phyloP scores from a whole-genome alignment of 2,113 vertebrate species.

The Struthio camelus region DNA sequence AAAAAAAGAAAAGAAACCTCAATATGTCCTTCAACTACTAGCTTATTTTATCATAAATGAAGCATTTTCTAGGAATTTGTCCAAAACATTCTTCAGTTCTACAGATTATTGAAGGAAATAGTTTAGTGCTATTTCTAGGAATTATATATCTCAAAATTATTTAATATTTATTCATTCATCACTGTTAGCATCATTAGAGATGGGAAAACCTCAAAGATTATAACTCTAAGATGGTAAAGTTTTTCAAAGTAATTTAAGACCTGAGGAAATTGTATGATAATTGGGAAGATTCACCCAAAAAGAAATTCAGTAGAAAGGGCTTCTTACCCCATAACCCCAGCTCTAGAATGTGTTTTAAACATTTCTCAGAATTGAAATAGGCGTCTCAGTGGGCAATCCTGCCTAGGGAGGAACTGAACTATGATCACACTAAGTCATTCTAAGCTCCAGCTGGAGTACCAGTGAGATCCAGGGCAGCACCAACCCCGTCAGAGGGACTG shows the following conservation, averaged over 20 bases:
- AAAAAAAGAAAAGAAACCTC: constrained; percentile 30
- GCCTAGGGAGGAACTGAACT: neutral
- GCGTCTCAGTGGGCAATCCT: neutral
- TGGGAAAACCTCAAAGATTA: neutral
- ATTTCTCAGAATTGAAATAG: neutral
- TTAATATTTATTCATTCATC: constrained; percentile 51
- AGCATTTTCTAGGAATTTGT: constrained; percentile 70
- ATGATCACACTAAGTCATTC: neutral
- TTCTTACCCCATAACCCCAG: neutral
- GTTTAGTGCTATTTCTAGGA: constrained; percentile 65
- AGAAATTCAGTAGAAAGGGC: neutral
- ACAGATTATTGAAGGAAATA: constrained; percentile 52
- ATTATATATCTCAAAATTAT: constrained; percentile 10
- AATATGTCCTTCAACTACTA: constrained; percentile 24
- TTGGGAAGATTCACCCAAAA: neutral
- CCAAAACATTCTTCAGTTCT: constrained; percentile 61
- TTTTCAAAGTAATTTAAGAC: constrained; percentile 8
- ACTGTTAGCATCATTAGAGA: constrained; percentile 38
- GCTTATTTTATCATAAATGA: constrained; percentile 52
- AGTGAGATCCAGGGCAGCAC: neutral
- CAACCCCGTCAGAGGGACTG: neutral
- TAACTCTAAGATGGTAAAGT: neutral
- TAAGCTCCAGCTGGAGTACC: neutral
- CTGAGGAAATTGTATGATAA: neutral
- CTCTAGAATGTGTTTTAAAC: neutral